Evolutionary conservation across 1,140 invertebrate genomes (phyloP), one percentile per base, ranked within the genome.

Genomic region (Plodia interpunctella): DNA sequence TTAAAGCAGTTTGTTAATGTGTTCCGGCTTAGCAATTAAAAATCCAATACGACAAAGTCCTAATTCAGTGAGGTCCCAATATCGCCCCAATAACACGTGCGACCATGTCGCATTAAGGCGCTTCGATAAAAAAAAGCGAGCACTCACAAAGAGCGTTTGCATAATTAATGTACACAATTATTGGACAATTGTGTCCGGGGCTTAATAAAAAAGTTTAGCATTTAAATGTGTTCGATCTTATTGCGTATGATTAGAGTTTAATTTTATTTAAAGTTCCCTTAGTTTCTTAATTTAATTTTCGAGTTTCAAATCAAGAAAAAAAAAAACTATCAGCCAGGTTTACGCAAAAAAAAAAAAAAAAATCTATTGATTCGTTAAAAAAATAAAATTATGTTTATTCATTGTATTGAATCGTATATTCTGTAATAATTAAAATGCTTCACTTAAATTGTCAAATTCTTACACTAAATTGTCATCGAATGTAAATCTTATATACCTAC

Each of bases 151-250:
- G 58, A 66, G 68, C 75, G 71, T 78, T 80, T 80, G 75, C 77
- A 76, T 80, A 80, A 80, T 78, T 68, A 80, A 78, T 72, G 67
- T 67, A 65, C 70, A 63, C 49, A 69, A 63, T 74, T 80, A 76
- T 77, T 75, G 76, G 66, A 76, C 66, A 64, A 25, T 62, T 53
- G 57, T 52, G 50, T 25, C 28, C 17, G 17, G 49, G 30, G 49
- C 57, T 50, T 59, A 52, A 59, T 59, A 53, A 59, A 25, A 52
- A 52, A 58, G 38, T 44, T 44, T 44, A 44, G 38, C 38, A 44
- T 44, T 44, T 44, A 44, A 44, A 44, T 44, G 38, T 17, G 38
- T 44, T 44, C 38, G 38, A 44, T 44, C 38, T 44, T 44, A 44
- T 44, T 44, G 38, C 15, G 2, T 13, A n/a, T 17, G 38, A 44